Evolutionary conservation across 2,888 invertebrate genomes (phyloP), one percentile per base, ranked within the genome.

Genomic region (Charanyca ferruginea): DNA sequence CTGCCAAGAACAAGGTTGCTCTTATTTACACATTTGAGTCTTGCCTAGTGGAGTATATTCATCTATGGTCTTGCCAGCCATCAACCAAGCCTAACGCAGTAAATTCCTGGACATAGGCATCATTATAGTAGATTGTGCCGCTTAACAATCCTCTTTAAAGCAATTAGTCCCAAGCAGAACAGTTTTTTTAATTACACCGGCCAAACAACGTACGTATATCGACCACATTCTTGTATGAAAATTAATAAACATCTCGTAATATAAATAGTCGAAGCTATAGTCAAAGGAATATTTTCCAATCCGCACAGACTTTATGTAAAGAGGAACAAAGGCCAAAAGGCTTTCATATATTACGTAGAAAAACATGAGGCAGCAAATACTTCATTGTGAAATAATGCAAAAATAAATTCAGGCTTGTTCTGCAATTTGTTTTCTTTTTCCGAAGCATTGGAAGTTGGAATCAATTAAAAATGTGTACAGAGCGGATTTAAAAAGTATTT

Each of bases 281-380:
- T 68, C 75, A 80, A 80, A 80, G 73, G 73, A 76, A 76, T 80
- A 68, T 73, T 76, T 73, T 59, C 58, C 76, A 60, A 70, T 66
- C 49, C 54, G 35, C 62, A 52, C 53, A 41, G 66, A 68, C 51
- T 62, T 61, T 73, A 65, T 67, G 57, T 22, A 71, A 80, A 78
- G 44, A 60, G 53, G 57, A 28, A 73, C 80, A 80, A 80, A 78
- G 73, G 75, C 52, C 66, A 68, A 52, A 80, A 59, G 42, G 68
- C 62, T 62, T 70, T 66, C n/a, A n/a, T 64, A 38, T 18, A n/a
- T 9, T 48, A 65, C 57, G 69, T 66, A 61, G 42, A 71, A 80
- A 75, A 73, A 75, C 68, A 72, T 59, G 48, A 59, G 48, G 42
- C 13, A 53, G 44, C 58, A 60, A 75, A 66, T 55, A 62, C 55